These are phyloP conservation scores for Seriola quinqueradiata DNA, from an alignment of 2,113 vertebrate genomes.

Conservation along the genomic window DNA sequence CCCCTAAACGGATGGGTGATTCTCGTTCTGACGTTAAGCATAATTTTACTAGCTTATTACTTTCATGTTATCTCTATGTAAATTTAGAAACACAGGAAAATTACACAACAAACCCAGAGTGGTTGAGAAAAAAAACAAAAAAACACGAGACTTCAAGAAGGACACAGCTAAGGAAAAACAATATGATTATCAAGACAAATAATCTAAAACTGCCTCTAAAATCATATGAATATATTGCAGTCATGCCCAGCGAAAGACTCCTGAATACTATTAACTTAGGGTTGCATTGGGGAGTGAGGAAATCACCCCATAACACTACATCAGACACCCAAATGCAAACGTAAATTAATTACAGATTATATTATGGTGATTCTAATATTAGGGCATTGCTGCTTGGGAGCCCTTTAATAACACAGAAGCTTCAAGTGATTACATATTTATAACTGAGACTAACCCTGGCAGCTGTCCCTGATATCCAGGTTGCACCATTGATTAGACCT, in stretches of 20 bases:
- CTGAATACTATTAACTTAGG: not conserved
- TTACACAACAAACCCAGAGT: not conserved
- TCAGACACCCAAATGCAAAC: slow-evolving; percentile 17
- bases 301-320: slow-evolving; percentile 11
- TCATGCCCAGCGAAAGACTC: not conserved
- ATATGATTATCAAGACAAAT: not conserved
- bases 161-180: slow-evolving; percentile 3
- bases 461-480: slow-evolving; percentile 29
- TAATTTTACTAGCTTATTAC: not conserved
- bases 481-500: slow-evolving; percentile 22
- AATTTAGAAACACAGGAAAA: not conserved
- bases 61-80: not conserved
- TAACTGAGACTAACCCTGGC: slow-evolving; percentile 33
- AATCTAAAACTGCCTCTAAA: slow-evolving; percentile 32
- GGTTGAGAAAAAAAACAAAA: not conserved
- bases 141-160: not conserved
- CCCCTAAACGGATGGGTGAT: not conserved
- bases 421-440: slow-evolving; percentile 55
- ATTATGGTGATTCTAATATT: not conserved
- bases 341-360: slow-evolving; percentile 7
- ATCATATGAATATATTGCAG: slow-evolving; percentile 18
- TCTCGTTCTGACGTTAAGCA: not conserved
- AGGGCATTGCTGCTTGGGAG: slow-evolving; percentile 7
- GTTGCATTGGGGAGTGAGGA: not conserved
- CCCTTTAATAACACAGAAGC: slow-evolving; percentile 40